Base-by-base conservation (phyloP, 2,797 vertebrate genomes). In the Cryptoblepharus egeriae region DNA sequence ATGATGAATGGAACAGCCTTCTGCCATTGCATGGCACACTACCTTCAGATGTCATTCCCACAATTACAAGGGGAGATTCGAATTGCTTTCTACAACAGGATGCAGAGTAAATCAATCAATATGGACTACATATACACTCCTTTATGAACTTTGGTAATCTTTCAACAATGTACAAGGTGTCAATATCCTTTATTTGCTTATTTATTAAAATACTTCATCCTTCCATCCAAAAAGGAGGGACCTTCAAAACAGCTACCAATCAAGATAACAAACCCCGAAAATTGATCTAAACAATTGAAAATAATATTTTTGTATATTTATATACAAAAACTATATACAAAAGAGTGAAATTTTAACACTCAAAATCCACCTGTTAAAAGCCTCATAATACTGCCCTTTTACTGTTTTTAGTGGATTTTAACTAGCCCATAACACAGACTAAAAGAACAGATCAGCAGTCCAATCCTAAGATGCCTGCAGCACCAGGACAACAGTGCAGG, bases 391-490 rank as follows among this genome's bases (percentile, higher is more conserved):
- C 22, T 11, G 1, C 68, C 72, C 80, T 18, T 83, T 39, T 58
- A 1, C 6, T 75, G 75, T 61, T 82, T 87, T 42, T 42, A 42
- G 39, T 4, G 39, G 65, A 0, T 1, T 39, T 58, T 81, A 20
- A 55, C 16, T 63, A 42, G 20, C 10, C 37, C 58, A 18, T 39
- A 45, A 28, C 74, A 30, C 4, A n/a, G 28, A 45, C 45, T 20
- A 72, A 0, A 0, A 80, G 32, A 8, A 55, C 0, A 39, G 39
- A 63, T 4, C n/a, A n/a, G n/a, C n/a, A n/a, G n/a, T n/a, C n/a
- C n/a, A n/a, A n/a, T n/a, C n/a, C n/a, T n/a, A n/a, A n/a, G n/a
- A n/a, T n/a, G n/a, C n/a, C n/a, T n/a, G n/a, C n/a, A n/a, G n/a
- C n/a, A n/a, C n/a, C n/a, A n/a, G n/a, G n/a, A n/a, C n/a, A n/a